Evolutionary conservation across 2,888 invertebrate genomes (phyloP), one percentile per base, ranked within the genome.

Genomic region (Lordiphosa andalusiaca): DNA sequence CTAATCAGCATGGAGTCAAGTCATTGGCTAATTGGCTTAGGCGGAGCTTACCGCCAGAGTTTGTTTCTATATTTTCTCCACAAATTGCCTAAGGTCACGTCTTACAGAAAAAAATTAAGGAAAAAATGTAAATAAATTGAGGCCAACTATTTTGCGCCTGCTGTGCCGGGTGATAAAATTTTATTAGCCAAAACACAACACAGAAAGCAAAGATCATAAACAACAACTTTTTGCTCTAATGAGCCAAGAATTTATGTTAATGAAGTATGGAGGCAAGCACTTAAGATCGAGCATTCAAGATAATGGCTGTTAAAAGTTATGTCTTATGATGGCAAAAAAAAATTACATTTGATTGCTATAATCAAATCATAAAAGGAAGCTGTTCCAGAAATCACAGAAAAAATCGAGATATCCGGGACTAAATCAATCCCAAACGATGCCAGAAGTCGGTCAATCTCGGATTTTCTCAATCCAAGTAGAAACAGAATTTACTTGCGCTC

Each of bases 1-100:
- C 73, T 84, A 84, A 78, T 78, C 84, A 77, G 76, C 58, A 61
- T 68, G 53, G 51, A 66, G 70, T 59, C 64, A 54, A 54, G 53
- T 64, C 52, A 40, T 47, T 57, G 63, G 63, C 63, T 63, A 63
- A 63, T 63, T 63, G 63, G 63, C 66, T 47, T 41, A 65, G 56
- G 57, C 63, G 57, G 64, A 49, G 25, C 25, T 25, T 25, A 25
- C 25, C 25, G 7, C 6, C 7, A 25, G 25, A 6, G 7, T 7
- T 7, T 6, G 7, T 25, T 25, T 25, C 25, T 25, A 23, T 23
- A 23, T 6, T 23, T 23, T 23, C 3, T 16, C 16, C 5, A 5
- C n/a, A 4, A 30, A 42, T 42, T 30, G 12, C 6, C 7, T 30
- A 47, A 47, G 9, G 19, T 19, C 36, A 12, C 12, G 36, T 19